Percentiles rank a stretch among this genome's conserved stretches.
Conservation (phyloP, 2,113 vertebrate genomes). For the Mastomys natalensis region DNA sequence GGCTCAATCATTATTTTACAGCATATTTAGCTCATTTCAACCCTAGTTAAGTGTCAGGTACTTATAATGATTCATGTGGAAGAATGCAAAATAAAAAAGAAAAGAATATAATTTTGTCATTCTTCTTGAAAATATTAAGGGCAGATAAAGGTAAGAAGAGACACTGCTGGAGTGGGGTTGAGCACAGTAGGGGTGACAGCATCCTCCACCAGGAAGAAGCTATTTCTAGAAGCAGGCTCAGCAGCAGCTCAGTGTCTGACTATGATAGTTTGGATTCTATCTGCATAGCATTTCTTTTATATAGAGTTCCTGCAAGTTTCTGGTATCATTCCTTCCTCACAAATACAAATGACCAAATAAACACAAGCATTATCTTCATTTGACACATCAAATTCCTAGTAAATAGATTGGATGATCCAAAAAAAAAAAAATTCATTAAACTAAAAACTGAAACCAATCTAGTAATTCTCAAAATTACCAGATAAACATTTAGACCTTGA, state of each 20-base stretch:
- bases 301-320: not conserved
- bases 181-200: not conserved
- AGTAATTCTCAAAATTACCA: not conserved
- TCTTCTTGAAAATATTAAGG: not conserved
- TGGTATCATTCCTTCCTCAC: constrained; percentile 16
- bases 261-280: constrained; percentile 2
- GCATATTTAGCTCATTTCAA: constrained; percentile 8
- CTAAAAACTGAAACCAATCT: constrained; percentile 54
- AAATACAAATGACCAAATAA: not conserved
- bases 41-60: not conserved
- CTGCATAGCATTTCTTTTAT: not conserved
- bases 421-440: constrained; percentile 18
- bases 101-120: not conserved
- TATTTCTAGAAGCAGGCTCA: constrained; percentile 19
- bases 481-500: constrained; percentile 21
- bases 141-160: not conserved
- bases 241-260: not conserved
- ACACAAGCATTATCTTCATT: not conserved
- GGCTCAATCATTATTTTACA: constrained; percentile 15
- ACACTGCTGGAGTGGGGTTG: not conserved
- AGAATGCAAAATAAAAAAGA: not conserved
- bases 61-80: not conserved
- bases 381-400: not conserved
- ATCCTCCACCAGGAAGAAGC: not conserved
- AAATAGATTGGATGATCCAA: constrained; percentile 1